Evolutionary conservation across 37 sponge, comb jelly and placozoan genomes (phyloP), one percentile per base, ranked within the genome.

Genomic region (Halichondria panicea): DNA sequence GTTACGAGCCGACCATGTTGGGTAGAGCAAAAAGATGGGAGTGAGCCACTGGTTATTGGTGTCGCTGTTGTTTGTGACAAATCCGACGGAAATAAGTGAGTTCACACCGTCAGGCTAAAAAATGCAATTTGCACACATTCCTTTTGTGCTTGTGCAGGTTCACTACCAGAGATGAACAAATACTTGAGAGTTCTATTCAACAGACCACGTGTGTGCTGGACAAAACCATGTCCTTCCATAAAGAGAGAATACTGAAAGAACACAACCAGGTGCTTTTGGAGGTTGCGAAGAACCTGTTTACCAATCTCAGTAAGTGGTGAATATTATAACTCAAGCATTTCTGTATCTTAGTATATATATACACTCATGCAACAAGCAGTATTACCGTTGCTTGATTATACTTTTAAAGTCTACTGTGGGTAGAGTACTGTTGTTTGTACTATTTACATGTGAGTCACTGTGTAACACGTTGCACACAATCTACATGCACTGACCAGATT

Each of bases 201-300:
- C 88, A 88, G 61, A 80, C 82, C 28, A 80, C 93, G 19, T 72
- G 85, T 28, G 65, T 92, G 37, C 81, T 92, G 45, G 39, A 69
- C 72, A 92, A 92, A 78, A 87, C 93, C 5, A 71, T 92, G 67
- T 69, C 82, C 73, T 92, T 64, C 77, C 85, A 88, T 46, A 79
- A 74, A 55, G 89, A 92, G 63, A 58, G 82, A 37, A 45, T 75
- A 8, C 80, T 87, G 30, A 78, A 83, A 68, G 63, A 86, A 77
- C 85, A 87, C 65, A 92, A 88, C 40, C 72, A 81, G 56, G 70
- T 69, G 15, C 55, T 83, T 24, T 72, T 78, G 15, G 38, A 84
- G 25, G 46, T 78, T 22, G 79, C 83, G 12, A 77, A 44, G 61
- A 88, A 76, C 24, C 71, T 79, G n/a, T 88, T 81, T 59, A 88